Base-by-base conservation (phyloP, 2,797 vertebrate genomes). In the Macropus fuliginosus region DNA sequence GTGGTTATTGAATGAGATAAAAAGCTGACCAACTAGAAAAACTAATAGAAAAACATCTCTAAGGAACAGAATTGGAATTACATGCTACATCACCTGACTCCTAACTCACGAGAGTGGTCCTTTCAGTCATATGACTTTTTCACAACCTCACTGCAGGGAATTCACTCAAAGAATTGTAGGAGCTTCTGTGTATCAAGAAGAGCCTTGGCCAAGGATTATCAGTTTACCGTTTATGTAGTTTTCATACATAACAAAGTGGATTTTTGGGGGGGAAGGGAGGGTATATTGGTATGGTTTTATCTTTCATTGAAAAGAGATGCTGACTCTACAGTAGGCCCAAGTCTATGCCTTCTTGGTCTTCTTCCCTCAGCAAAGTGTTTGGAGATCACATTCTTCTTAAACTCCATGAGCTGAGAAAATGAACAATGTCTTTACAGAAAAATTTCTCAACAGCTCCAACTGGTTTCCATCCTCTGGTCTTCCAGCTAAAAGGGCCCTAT, bases 261-360 rank as follows among this genome's bases (percentile, higher is more conserved):
- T 66, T 34, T 62, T 74, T 40, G 8, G 16, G 34, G 62, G 34
- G 31, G 16, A 9, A 27, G 62, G 34, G 21, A 27, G 21, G 14
- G 62, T 11, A 87, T 46, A 50, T 50, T 87, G 74, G 1, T 3
- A 46, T 50, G 24, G 40, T 27, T 87, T 87, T 87, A 46, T 87
- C 81, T 92, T n/a, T 31, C 91, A 9, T 54, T 55, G n/a, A 54
- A 62, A 50, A 89, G 59, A 13, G 50, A 12, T 92, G 3, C 21
- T 81, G 95, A n/a, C 34, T 94, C 92, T 87, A 27, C 54, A 94
- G 66, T 28, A 90, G 56, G 46, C 24, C 9, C 50, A 91, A 92
- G 56, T 21, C 46, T 93, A 12, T 29, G 91, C 31, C 1, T n/a
- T 12, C 90, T 93, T 54, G 4, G 21, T 31, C 31, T 27, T 34